Conservation (phyloP, 2,113 vertebrate species). For the Copsychus sechellarum region DNA sequence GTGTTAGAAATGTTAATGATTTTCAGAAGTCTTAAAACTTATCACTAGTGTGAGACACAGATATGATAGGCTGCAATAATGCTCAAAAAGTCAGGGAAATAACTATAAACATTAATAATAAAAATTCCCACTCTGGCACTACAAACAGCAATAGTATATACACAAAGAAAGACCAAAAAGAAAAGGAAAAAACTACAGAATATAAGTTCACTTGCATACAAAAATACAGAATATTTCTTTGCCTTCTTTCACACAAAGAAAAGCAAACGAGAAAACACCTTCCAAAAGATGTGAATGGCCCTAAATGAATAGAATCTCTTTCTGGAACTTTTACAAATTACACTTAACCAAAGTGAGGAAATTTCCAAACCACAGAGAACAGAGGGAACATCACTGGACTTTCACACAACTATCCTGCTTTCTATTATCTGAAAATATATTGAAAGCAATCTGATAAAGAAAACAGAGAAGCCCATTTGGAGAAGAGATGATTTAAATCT, state of each 20-base stretch:
- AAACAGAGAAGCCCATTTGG: background rate
- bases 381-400: background rate
- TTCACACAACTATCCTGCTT: background rate
- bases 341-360: background rate
- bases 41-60: background rate
- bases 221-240: background rate
- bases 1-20: conserved; percentile 57
- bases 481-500: background rate
- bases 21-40: background rate
- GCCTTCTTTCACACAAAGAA: background rate
- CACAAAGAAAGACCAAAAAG: background rate
- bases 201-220: background rate
- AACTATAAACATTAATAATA: background rate
- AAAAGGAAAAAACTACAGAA: background rate
- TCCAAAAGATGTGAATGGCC: background rate
- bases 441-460: background rate
- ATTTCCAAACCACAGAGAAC: background rate
- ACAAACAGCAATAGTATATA: background rate
- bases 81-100: background rate
- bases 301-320: background rate
- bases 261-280: background rate
- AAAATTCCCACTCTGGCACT: background rate
- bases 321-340: background rate
- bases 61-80: background rate
- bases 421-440: background rate